Percentiles rank a stretch among this genome's conserved stretches.
Evolutionary conservation across 2,113 vertebrate genomes (phyloP).

Genomic region (Bostrychus sinensis): DNA sequence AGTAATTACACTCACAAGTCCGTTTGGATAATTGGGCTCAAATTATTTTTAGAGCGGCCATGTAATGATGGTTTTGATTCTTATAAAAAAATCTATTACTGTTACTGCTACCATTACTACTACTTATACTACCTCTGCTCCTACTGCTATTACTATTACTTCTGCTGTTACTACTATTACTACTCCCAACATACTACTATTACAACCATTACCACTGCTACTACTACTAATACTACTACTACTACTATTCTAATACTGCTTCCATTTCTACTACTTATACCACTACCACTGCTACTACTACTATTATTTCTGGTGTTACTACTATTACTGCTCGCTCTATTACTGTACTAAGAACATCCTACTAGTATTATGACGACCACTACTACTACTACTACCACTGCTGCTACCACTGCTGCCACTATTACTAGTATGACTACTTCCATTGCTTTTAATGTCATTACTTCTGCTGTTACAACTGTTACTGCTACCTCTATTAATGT

Average conservation of each 20-base stretch:
- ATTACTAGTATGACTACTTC: not conserved
- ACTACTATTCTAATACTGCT: not conserved
- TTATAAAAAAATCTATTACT: not conserved
- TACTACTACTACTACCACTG: no score
- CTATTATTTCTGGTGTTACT: not conserved
- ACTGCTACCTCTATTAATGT: no score
- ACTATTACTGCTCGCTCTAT: not conserved
- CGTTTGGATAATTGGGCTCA: conserved; percentile 54
- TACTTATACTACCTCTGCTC: not conserved
- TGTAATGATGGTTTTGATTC: conserved; percentile 16
- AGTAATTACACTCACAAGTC: conserved; percentile 62
- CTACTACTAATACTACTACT: not conserved
- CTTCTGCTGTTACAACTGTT: not conserved
- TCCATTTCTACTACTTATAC: no score
- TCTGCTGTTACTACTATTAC: not conserved
- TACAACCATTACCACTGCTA: not conserved
- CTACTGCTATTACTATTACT: not conserved
- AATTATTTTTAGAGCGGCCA: conserved; percentile 34
- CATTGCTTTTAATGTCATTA: not conserved
- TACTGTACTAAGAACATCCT: not conserved
- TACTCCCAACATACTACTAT: not conserved
- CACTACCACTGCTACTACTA: not conserved
- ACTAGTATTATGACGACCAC: no score
- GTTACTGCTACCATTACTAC: not conserved
- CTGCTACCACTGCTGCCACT: not conserved